Percentiles rank a stretch among this genome's conserved stretches.
phyloP scores from a whole-genome alignment of 2,113 vertebrate genomes.

The Perognathus longimembris region DNA sequence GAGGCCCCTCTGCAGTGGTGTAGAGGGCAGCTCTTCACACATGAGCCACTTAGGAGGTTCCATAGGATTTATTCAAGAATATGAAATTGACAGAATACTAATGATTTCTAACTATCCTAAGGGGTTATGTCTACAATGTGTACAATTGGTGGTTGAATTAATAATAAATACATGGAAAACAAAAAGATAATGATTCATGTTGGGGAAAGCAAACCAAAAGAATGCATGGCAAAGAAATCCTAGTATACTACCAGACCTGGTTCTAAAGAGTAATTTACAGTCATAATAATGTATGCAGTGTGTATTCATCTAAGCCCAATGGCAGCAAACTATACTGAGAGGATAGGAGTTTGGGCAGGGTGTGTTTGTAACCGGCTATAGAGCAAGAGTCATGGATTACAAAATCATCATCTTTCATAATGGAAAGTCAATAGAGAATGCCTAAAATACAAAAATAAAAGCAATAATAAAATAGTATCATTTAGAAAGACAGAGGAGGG shows the following conservation, averaged over 20 bases:
- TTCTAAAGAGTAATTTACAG: background rate
- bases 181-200: slow-evolving; percentile 23
- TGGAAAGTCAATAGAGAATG: background rate
- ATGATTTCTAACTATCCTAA: background rate
- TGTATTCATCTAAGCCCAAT: background rate
- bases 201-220: slow-evolving; percentile 19
- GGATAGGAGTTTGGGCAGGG: background rate
- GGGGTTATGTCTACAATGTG: background rate
- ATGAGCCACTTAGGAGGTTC: background rate
- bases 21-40: background rate
- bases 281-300: background rate
- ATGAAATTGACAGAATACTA: background rate
- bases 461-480: background rate
- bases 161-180: background rate
- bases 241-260: background rate
- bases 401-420: background rate
- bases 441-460: background rate
- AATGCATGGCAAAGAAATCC: background rate
- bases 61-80: background rate
- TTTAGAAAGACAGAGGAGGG: background rate
- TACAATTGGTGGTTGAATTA: background rate
- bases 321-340: background rate
- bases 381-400: no score
- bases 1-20: no score
- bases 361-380: no score